These are phyloP conservation scores for Indicator indicator DNA, from an alignment of 2,113 vertebrate species.

Conservation along the genomic window DNA sequence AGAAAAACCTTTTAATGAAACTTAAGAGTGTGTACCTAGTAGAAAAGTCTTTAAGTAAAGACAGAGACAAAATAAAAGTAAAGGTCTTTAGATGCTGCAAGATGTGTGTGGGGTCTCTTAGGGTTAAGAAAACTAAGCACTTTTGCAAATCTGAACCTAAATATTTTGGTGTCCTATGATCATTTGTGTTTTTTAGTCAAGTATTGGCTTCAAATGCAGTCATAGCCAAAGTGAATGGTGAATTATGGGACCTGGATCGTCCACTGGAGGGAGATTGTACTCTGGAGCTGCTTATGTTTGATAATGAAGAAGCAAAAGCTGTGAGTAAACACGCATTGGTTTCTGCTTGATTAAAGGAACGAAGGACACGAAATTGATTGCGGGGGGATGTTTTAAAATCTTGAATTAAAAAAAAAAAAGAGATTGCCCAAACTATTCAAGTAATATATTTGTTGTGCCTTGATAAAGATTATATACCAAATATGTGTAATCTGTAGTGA, in stretches of 20 bases:
- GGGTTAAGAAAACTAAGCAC: neutral
- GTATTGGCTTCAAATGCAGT: constrained; percentile 72
- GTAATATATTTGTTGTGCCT: neutral
- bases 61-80: neutral
- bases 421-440: neutral
- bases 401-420: neutral
- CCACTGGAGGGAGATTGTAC: constrained; percentile 73
- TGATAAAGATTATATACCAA: neutral
- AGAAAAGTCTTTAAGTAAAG: neutral
- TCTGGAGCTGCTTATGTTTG: constrained; percentile 77
- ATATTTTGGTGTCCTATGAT: neutral
- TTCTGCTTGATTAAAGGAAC: neutral
- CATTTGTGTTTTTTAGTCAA: constrained; percentile 45
- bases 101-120: neutral
- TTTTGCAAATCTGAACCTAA: neutral
- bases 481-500: neutral
- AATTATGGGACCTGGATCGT: constrained; percentile 81
- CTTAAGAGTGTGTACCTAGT: neutral
- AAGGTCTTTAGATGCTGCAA: neutral
- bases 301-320: constrained; percentile 77
- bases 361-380: neutral
- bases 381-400: neutral
- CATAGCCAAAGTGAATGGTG: constrained; percentile 77
- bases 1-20: neutral
- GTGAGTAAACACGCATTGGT: constrained; percentile 61